Conservation (phyloP, 2,797 vertebrate species). For the Coilia nasus region DNA sequence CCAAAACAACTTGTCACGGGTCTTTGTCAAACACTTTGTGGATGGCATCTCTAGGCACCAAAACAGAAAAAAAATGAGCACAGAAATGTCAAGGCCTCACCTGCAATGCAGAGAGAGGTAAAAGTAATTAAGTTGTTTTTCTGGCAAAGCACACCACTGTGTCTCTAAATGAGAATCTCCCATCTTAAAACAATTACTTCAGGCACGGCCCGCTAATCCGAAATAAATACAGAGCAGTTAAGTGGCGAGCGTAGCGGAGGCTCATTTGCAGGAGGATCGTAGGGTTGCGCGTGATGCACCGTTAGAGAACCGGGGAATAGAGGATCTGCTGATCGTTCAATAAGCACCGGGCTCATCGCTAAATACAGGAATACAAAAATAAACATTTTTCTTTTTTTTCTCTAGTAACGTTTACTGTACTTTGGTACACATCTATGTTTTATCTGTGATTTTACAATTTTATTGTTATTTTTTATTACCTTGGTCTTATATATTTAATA, state of each 20-base stretch:
- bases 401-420: no score
- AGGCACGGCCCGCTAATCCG: slow-evolving; percentile 46
- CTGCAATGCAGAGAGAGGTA: slow-evolving; percentile 18
- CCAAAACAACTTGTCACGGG: slow-evolving; percentile 34
- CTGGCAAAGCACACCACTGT: slow-evolving; percentile 50
- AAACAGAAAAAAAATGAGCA: slow-evolving; percentile 24
- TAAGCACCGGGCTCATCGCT: not conserved
- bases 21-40: slow-evolving; percentile 33
- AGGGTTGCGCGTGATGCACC: not conserved
- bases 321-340: not conserved
- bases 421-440: no score
- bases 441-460: no score
- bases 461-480: no score
- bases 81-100: slow-evolving; percentile 40
- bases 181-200: slow-evolving; percentile 37
- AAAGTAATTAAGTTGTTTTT: slow-evolving; percentile 56
- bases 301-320: not conserved
- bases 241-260: not conserved
- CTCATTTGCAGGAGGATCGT: not conserved
- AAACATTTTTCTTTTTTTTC: no score
- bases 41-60: slow-evolving; percentile 41
- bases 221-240: slow-evolving; percentile 41
- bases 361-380: no score
- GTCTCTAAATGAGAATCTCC: slow-evolving; percentile 49
- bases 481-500: no score